Evolutionary conservation across 2,888 invertebrate genomes (phyloP), one percentile per base, ranked within the genome.

Genomic region (Stenodema calcarata): DNA sequence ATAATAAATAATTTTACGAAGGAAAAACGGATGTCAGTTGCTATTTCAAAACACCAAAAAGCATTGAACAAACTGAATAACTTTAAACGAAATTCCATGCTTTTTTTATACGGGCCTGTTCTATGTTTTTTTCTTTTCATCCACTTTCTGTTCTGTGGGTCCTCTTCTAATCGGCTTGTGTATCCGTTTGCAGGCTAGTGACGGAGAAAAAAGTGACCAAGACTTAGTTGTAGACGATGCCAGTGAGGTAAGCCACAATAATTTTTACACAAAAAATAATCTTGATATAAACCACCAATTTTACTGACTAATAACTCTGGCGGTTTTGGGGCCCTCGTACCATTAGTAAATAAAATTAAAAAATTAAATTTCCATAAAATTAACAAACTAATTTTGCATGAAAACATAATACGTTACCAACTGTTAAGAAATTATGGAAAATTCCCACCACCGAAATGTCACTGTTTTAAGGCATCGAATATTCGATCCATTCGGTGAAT

Each of bases 141-240:
- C 84, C 28, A 62, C 54, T 54, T 81, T 54, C 18, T 87, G 81
- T 69, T 73, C 18, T 35, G 35, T 73, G 73, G 73, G 73, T 44
- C 87, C 81, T 78, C 86, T 87, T 88, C 87, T 88, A 88, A 88
- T 88, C 75, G 88, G 87, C 87, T 88, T 88, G 79, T 88, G 83
- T 88, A 87, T 87, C 70, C 78, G 78, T 82, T 69, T 69, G 69
- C 92, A 94, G 94, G 95, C 95, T 90, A 95, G 95, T 91, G 96
- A 96, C 91, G 96, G 95, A 86, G 96, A 96, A 91, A 96, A 96
- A 91, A 95, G 95, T 90, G 97, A 97, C 91, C 96, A 97, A 92
- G 98, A 98, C 91, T 92, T 98, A 90, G 98, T 98, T 88, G 98
- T 98, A 35, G 98, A 98, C 91, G 98, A 97, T 90, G 97, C 97